Evolutionary conservation across 1,140 invertebrate species (phyloP), one percentile per base, ranked within the genome.

Genomic region (Aphaenogaster ashmeadi): DNA sequence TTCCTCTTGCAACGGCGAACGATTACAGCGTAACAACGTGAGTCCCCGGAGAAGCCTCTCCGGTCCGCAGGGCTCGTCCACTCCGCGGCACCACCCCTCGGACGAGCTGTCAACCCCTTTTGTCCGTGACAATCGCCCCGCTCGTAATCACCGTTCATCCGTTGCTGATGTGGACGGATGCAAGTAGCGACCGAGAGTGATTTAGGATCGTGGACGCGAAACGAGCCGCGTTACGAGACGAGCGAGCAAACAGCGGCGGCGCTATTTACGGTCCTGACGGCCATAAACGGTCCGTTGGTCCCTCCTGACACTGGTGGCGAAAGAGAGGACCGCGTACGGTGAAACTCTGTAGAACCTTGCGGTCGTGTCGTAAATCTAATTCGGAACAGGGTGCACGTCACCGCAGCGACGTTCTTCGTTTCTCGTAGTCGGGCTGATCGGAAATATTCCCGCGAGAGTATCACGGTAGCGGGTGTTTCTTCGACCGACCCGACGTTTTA

Each of bases 121-220:
- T 86, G 78, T 88, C 21, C 67, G 66, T 41, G 83, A 91, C 81
- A 88, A 90, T 90, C 60, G 52, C 7, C 47, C 1, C 54, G 64
- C 64, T 89, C 88, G 87, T 90, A 81, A 90, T 88, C 85, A 86
- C 56, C 88, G 58, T 69, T 47, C 60, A 62, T 44, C 18, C 41
- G 60, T 60, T 41, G 50, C n/a, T 75, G 36, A 75, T 58, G 72
- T 13, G n/a, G 27, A 54, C 50, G 27, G 18, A 72, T 44, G 21
- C 60, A 75, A 67, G 88, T 74, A 86, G 87, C 74, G 38, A 33
- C 52, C 64, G 21, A 69, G 78, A 87, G 54, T 87, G 88, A 90
- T 90, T 89, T 89, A 90, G 66, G 38, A 52, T 41, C 66, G 69
- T 74, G 88, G 33, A 78, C 38, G 75, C 84, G 87, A 72, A 89